A percentile compares a stretch with the other conserved stretches of the same genome.
Conservation (phyloP, 2,888 invertebrate genomes). For the Epiblema foenella region DNA sequence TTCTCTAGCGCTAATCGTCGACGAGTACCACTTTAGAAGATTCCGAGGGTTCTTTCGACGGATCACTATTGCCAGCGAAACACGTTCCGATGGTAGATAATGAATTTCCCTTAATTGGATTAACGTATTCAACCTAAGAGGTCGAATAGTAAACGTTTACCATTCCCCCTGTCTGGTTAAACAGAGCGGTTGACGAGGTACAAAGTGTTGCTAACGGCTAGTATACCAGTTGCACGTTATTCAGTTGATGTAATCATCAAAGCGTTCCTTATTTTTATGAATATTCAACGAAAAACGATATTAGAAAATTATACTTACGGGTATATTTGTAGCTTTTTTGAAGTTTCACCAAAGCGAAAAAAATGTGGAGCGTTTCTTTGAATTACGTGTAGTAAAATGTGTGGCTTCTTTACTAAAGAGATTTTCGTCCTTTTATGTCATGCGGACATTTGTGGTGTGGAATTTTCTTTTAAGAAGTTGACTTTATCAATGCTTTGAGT, state of each 20-base stretch:
- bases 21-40: slow-evolving; percentile 71
- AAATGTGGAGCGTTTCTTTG: slow-evolving; percentile 57
- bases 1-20: slow-evolving; percentile 75
- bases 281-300: slow-evolving; percentile 62
- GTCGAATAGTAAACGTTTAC: slow-evolving; percentile 54
- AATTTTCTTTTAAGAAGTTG: slow-evolving; percentile 53
- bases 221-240: slow-evolving; percentile 14
- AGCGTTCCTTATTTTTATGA: slow-evolving; percentile 54
- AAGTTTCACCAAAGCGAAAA: slow-evolving; percentile 41
- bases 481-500: slow-evolving; percentile 53
- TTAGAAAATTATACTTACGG: slow-evolving; percentile 54
- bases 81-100: slow-evolving; percentile 74
- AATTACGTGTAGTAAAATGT: slow-evolving; percentile 55
- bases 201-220: slow-evolving; percentile 24
- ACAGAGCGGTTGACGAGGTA: slow-evolving; percentile 29
- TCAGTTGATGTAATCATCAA: slow-evolving; percentile 47
- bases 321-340: slow-evolving; percentile 48
- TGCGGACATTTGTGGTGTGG: slow-evolving; percentile 47
- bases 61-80: slow-evolving; percentile 75
- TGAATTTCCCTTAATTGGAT: slow-evolving; percentile 78
- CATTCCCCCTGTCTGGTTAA: slow-evolving; percentile 35
- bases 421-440: slow-evolving; percentile 50
- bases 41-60: slow-evolving; percentile 74
- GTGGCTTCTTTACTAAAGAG: slow-evolving; percentile 56
- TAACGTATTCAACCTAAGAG: slow-evolving; percentile 63